A percentile compares a stretch with the other conserved stretches of the same genome.
Conservation (phyloP, 2,113 vertebrate species). For the Misgurnus mizolepis region DNA sequence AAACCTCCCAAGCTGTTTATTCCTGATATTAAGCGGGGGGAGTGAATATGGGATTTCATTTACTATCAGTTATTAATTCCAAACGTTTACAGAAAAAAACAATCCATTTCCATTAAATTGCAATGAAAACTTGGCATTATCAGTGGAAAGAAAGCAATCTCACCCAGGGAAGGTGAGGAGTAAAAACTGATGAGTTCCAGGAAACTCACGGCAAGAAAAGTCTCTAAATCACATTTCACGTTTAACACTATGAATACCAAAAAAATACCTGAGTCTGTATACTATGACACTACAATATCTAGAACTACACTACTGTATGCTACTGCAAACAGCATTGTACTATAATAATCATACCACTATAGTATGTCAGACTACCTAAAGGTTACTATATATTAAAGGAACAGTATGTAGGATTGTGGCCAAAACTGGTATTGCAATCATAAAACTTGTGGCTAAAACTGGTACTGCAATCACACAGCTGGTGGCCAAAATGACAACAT, state of each 20-base stretch:
- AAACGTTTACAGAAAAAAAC: background rate
- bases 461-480: too few species aligned
- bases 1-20: slow-evolving; percentile 1
- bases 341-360: too few species aligned
- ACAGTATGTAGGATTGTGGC: too few species aligned
- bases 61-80: background rate
- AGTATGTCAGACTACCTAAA: too few species aligned
- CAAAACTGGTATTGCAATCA: too few species aligned
- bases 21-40: background rate
- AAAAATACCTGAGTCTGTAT: background rate
- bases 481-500: too few species aligned
- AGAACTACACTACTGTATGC: too few species aligned
- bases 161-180: background rate
- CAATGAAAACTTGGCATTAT: slow-evolving; percentile 12
- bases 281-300: background rate
- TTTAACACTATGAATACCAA: background rate
- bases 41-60: background rate
- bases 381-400: too few species aligned
- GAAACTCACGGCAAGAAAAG: slow-evolving; percentile 8
- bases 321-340: too few species aligned
- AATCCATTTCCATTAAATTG: background rate
- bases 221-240: background rate
- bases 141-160: slow-evolving; percentile 23
- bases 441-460: too few species aligned
- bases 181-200: background rate